Evolutionary conservation across 1,140 invertebrate genomes (phyloP), one percentile per base, ranked within the genome.

Genomic region (Leucophenga varia): DNA sequence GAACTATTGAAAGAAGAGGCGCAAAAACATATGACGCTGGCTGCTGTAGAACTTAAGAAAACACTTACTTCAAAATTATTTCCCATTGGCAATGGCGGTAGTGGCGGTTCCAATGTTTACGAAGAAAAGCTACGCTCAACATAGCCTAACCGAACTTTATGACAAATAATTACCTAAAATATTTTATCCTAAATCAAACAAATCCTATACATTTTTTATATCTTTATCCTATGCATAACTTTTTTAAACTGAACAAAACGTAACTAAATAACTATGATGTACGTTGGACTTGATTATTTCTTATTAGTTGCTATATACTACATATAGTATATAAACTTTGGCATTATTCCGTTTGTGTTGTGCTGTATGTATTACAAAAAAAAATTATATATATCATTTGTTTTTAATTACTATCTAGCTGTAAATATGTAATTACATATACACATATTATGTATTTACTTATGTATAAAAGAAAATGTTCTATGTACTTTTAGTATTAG

Each of bases 341-440:
- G n/a, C n/a, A n/a, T n/a, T n/a, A n/a, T n/a, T n/a, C n/a, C n/a
- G n/a, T n/a, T n/a, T n/a, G n/a, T n/a, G n/a, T n/a, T n/a, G n/a
- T n/a, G 31, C 6, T 34, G 6, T 5, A 34, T 6, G 13, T 4
- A 4, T 34, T 35, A 45, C 38, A 43, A 28, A 41, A 37, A 31
- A 46, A 13, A 34, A 32, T 43, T 22, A 45, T 17, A 34, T 16
- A 31, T 51, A 44, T 42, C 43, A 6, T 6, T 4, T 37, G 16
- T 16, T 7, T 45, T 34, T 43, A 43, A 54, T 40, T 47, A 44
- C 42, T 43, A 48, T 51, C 49, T 49, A 56, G 53, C 30, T 61
- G 56, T 58, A 61, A 61, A 56, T 61, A 55, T 45, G 50, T 49
- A n/a, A n/a, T n/a, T n/a, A n/a, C n/a, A n/a, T n/a, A n/a, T n/a